Evolutionary conservation across 2,888 invertebrate genomes (phyloP), one percentile per base, ranked within the genome.

Genomic region (Dilophus febrilis): DNA sequence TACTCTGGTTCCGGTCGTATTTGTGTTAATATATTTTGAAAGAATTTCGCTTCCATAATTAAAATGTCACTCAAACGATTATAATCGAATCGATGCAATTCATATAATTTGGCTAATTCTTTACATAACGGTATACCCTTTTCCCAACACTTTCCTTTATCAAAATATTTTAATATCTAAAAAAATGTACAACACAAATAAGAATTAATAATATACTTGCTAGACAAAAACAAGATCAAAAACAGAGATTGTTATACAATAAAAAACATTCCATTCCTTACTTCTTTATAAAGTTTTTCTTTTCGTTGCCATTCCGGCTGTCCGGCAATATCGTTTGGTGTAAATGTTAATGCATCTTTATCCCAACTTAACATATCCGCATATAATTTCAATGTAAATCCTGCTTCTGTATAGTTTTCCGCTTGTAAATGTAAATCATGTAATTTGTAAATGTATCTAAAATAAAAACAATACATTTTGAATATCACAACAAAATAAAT

Each of bases 71-170:
- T 84, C 13, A 94, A 67, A 43, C 88, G 85, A 37, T 77, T 77
- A 58, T 91, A 94, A 63, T 91, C 86, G 54, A 84, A 90, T 14
- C 87, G 64, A 45, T 77, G 77, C 11, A 74, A 77, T 61, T 94
- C 92, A 59, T 94, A 92, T 2, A 91, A 66, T 11, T 74, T 71
- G 0, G 86, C 87, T 45, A 95, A 61, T 56, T 92, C 91, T 53
- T 92, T 90, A 48, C 90, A 80, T 30, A 95, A 58, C 0, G 91
- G 90, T 29, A 94, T 77, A 1, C 91, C 92, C 64, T 91, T 88
- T 56, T 95, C 95, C 94, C 94, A 95, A 51, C 90, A 86, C 76
- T 92, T 92, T 49, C 94, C 94, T 47, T 83, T 80, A 55, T 94
- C 92, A 54, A 92, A 91, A 57, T 91, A 90, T 52, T 81, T 79